Evolutionary conservation across 2,888 invertebrate species (phyloP).

Genomic region (Ennomos quercinarius): DNA sequence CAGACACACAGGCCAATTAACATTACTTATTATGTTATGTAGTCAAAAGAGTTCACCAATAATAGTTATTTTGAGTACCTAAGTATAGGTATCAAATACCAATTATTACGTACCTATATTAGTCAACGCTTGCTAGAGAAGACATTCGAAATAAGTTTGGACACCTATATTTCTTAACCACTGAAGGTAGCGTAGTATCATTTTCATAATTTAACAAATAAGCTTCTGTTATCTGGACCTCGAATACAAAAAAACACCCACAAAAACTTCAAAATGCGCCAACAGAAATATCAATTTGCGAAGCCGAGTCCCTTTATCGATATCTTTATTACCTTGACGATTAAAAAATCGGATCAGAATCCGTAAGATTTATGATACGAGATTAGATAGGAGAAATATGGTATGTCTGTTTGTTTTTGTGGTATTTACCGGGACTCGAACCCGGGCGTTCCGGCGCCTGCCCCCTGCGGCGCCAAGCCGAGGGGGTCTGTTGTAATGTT

Average conservation of each 20-base stretch:
- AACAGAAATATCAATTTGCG: constrained; percentile 37
- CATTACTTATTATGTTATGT: too few species aligned
- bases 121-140: too few species aligned
- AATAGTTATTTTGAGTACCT: too few species aligned
- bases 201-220: constrained; percentile 4
- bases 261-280: constrained; percentile 20
- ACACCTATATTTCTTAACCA: not conserved
- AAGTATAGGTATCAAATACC: too few species aligned
- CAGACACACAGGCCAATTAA: too few species aligned
- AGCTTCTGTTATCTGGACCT: constrained; percentile 16
- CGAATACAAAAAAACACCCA: constrained; percentile 15
- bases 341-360: constrained; percentile 45
- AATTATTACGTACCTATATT: too few species aligned
- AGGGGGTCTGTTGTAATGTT: constrained; percentile 8
- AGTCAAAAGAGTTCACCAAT: too few species aligned
- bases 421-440: constrained; percentile 40
- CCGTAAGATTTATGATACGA: constrained; percentile 53
- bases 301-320: constrained; percentile 41
- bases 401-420: constrained; percentile 44
- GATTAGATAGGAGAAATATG: constrained; percentile 56
- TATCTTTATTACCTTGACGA: constrained; percentile 43
- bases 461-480: constrained; percentile 57
- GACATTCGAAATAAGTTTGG: not conserved
- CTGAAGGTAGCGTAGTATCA: too few species aligned
- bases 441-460: constrained; percentile 57